These are phyloP conservation scores for Saguinus imperator DNA, from an alignment of 2,113 vertebrate species.

Conservation along the genomic window DNA sequence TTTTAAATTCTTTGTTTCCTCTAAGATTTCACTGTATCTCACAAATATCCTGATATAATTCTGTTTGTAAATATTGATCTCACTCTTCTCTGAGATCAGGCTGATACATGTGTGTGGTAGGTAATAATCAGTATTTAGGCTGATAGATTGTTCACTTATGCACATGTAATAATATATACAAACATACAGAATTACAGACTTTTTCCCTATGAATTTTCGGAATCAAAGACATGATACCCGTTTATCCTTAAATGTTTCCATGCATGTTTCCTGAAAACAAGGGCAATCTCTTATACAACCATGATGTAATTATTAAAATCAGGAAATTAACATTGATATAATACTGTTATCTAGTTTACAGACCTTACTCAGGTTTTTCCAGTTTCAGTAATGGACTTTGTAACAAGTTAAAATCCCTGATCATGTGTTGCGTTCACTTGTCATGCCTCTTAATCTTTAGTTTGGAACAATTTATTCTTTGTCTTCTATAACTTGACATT, in stretches of 20 bases:
- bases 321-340: neutral
- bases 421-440: neutral
- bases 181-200: neutral
- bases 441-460: neutral
- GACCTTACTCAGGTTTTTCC: neutral
- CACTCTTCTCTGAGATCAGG: neutral
- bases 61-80: neutral
- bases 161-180: neutral
- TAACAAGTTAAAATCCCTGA: neutral
- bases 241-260: neutral
- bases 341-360: neutral
- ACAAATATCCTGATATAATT: neutral
- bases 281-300: neutral
- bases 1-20: slow-evolving; percentile 18
- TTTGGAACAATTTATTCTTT: neutral
- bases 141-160: neutral
- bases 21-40: neutral
- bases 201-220: neutral
- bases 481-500: neutral
- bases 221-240: neutral
- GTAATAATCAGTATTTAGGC: neutral
- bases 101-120: neutral
- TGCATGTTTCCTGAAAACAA: neutral
- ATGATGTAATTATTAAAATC: neutral
- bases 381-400: neutral